These are phyloP conservation scores for Urophycis tenuis DNA, from an alignment of 2,797 vertebrate species.

Conservation along the genomic window DNA sequence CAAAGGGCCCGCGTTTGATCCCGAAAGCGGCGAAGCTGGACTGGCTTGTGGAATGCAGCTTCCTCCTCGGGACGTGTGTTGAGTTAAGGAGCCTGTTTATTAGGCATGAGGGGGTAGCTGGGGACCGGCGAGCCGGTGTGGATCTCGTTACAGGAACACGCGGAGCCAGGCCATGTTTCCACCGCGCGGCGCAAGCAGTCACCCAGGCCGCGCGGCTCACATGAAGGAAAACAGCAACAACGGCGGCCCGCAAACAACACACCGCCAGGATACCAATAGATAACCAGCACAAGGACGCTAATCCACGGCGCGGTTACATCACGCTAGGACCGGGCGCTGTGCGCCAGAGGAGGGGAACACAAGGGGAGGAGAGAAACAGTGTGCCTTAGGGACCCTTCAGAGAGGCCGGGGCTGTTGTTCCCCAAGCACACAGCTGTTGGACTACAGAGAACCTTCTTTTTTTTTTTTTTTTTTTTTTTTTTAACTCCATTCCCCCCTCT, in stretches of 20 bases:
- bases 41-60: constrained; percentile 19
- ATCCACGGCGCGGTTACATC: constrained; percentile 20
- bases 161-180: not conserved
- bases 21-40: constrained; percentile 11
- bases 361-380: constrained; percentile 17
- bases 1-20: not conserved
- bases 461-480: not conserved
- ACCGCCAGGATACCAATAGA: not conserved
- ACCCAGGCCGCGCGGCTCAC: constrained; percentile 18
- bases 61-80: not conserved
- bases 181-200: not conserved
- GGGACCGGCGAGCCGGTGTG: constrained; percentile 5
- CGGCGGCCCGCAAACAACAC: not conserved
- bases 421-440: constrained; percentile 48
- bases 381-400: constrained; percentile 28
- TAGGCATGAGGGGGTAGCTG: not conserved
- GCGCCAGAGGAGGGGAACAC: constrained; percentile 27
- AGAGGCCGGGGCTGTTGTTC: constrained; percentile 23
- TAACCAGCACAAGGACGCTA: constrained; percentile 15
- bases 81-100: not conserved
- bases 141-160: constrained; percentile 19
- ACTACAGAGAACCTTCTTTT: constrained; percentile 39
- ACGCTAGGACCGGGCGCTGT: constrained; percentile 2
- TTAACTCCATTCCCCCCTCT: not conserved
- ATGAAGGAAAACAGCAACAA: constrained; percentile 31